These are phyloP conservation scores for Mesembrinibis cayennensis DNA, from an alignment of 2,113 vertebrate genomes.

Conservation along the genomic window DNA sequence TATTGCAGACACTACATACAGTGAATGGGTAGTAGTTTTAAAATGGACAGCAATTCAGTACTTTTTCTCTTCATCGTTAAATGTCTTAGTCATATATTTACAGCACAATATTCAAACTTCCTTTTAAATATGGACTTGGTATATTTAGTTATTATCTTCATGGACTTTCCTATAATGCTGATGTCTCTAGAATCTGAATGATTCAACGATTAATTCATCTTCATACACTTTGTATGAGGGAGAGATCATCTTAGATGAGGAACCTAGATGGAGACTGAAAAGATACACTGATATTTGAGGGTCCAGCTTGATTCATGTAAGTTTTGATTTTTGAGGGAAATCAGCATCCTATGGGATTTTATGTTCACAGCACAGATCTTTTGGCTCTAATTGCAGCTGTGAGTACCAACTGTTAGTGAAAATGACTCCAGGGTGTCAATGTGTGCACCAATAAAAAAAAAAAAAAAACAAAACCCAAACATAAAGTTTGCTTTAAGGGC, in stretches of 20 bases:
- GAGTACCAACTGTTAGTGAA: background rate
- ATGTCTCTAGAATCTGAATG: background rate
- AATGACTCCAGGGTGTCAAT: background rate
- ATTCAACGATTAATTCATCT: background rate
- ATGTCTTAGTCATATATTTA: background rate
- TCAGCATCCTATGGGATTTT: background rate
- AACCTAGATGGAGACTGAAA: background rate
- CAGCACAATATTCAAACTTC: background rate
- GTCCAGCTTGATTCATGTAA: background rate
- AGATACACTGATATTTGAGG: background rate
- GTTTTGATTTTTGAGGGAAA: background rate
- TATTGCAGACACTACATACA: background rate
- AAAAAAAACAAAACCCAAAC: background rate
- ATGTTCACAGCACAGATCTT: background rate
- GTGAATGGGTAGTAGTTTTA: background rate
- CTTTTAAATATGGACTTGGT: background rate
- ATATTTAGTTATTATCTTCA: background rate
- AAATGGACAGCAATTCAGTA: background rate
- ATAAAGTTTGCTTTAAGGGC: background rate
- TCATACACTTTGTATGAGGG: background rate
- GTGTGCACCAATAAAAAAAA: background rate
- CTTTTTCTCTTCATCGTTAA: background rate
- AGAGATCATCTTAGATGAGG: background rate
- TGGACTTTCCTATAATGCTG: background rate
- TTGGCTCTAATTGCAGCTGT: background rate